These are phyloP conservation scores for Callopanchax toddi DNA, from an alignment of 2,113 vertebrate species.

Conservation along the genomic window DNA sequence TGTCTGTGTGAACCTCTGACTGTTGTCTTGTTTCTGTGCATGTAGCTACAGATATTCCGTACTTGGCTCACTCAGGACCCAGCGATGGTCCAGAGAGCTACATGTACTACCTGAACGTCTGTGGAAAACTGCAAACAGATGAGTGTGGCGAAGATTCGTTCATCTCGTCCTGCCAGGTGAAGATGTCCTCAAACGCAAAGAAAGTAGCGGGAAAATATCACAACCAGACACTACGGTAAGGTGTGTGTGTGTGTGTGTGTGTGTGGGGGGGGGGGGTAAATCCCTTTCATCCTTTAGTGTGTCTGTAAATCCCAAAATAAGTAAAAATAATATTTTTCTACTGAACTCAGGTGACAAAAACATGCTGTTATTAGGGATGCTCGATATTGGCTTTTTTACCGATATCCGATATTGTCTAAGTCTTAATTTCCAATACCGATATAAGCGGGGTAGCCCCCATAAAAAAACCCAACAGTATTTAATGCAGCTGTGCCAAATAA, in stretches of 20 bases:
- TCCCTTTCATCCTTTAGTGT: too few species aligned
- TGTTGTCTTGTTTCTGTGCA: constrained; percentile 7
- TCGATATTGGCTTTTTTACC: too few species aligned
- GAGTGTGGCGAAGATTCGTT: constrained; percentile 66
- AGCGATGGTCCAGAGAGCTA: constrained; percentile 78
- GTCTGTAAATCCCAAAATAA: too few species aligned
- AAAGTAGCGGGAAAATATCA: constrained; percentile 85
- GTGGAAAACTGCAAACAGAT: constrained; percentile 63
- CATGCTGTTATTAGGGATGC: too few species aligned
- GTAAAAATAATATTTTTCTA: too few species aligned
- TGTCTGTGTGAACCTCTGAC: not conserved
- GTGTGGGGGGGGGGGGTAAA: too few species aligned
- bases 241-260: not conserved
- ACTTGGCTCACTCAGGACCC: constrained; percentile 64
- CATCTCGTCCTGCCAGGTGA: constrained; percentile 87
- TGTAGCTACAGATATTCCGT: constrained; percentile 53
- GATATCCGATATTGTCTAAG: too few species aligned
- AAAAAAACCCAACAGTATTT: too few species aligned
- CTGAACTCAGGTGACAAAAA: too few species aligned
- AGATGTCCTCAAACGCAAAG: constrained; percentile 32
- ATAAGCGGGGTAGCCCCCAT: too few species aligned
- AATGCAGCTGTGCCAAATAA: too few species aligned
- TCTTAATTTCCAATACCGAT: too few species aligned
- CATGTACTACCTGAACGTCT: constrained; percentile 88
- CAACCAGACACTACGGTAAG: constrained; percentile 90